Evolutionary conservation across 2,888 invertebrate genomes (phyloP).

Genomic region (Tachina grossa): DNA sequence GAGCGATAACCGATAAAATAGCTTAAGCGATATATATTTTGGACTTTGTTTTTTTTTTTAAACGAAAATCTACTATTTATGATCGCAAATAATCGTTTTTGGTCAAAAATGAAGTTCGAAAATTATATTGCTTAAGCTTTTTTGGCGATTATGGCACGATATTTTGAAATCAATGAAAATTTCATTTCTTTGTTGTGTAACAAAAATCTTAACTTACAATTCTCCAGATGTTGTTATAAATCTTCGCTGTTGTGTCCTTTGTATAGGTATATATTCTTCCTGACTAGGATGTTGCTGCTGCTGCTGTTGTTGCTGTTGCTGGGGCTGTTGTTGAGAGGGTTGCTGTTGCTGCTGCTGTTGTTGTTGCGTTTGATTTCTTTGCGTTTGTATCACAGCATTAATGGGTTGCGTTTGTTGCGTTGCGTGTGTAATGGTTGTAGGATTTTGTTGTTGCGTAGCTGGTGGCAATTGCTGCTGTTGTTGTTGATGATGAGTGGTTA

Average conservation of each 20-base stretch:
- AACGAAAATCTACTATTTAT: too few relatives aligned
- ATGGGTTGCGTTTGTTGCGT: constrained; percentile 69
- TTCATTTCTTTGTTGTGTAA: neutral
- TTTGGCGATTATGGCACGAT: too few relatives aligned
- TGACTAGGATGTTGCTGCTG: constrained; percentile 68
- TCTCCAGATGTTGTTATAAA: constrained; percentile 83
- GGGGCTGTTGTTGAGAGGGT: constrained; percentile 71
- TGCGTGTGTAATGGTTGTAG: constrained; percentile 43
- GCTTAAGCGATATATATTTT: too few relatives aligned
- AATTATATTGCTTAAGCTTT: too few relatives aligned
- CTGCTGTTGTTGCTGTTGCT: constrained; percentile 67
- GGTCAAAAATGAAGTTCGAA: too few relatives aligned
- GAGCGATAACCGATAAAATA: too few relatives aligned
- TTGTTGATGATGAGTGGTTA: constrained; percentile 66
- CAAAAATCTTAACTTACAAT: constrained; percentile 76
- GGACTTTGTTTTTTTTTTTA: too few relatives aligned
- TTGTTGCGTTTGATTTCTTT: constrained; percentile 59
- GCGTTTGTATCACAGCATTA: constrained; percentile 74
- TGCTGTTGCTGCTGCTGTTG: constrained; percentile 69
- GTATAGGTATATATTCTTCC: constrained; percentile 73
- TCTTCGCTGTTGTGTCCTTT: constrained; percentile 78
- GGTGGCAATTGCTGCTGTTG: constrained; percentile 74
- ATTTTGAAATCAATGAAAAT: neutral
- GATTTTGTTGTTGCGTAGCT: constrained; percentile 72
- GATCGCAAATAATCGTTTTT: too few relatives aligned